Base-by-base conservation (phyloP, 1,140 invertebrate species). In the Berghia stephanieae region DNA sequence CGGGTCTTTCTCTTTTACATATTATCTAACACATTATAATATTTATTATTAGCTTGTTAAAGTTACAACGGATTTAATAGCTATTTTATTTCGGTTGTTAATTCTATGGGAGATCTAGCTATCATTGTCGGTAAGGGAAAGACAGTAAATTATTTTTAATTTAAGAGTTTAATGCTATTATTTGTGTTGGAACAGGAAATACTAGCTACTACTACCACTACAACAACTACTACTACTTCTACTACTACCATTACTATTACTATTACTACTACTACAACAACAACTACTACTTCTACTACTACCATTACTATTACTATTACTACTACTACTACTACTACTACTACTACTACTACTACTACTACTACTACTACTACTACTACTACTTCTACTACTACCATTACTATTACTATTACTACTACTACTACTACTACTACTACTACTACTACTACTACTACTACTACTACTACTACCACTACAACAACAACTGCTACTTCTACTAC, bases 301-400 rank as follows among this genome's bases (percentile, higher is more conserved):
- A 60, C 55, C 31, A n/a, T 5, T 60, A n/a, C 21, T 60, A 60
- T 31, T 60, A 60, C 55, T n/a, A 24, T 31, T 60, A n/a, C 55
- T 60, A 60, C 55, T 60, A 60, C 31, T n/a, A n/a, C n/a, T n/a
- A n/a, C 31, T 60, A 60, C 31, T 24, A 31, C 31, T 21, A 24
- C 55, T 60, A 60, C 55, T n/a, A 60, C 55, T 60, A 60, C 55
- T 60, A n/a, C 55, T 60, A 60, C 55, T 60, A 60, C 55, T 60
- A 60, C 55, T n/a, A 60, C 55, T 60, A 60, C 55, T 60, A 60
- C 55, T 60, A 60, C 21, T 60, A 60, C 55, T n/a, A 60, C 55
- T 5, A 60, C 55, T 60, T 24, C 55, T 60, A 60, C 21, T 60
- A 60, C 55, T n/a, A 60, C 55, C 31, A 60, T 31, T 60, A 60